These are phyloP conservation scores for Drosophila monieri DNA, from an alignment of 2,888 invertebrate genomes.

Conservation along the genomic window DNA sequence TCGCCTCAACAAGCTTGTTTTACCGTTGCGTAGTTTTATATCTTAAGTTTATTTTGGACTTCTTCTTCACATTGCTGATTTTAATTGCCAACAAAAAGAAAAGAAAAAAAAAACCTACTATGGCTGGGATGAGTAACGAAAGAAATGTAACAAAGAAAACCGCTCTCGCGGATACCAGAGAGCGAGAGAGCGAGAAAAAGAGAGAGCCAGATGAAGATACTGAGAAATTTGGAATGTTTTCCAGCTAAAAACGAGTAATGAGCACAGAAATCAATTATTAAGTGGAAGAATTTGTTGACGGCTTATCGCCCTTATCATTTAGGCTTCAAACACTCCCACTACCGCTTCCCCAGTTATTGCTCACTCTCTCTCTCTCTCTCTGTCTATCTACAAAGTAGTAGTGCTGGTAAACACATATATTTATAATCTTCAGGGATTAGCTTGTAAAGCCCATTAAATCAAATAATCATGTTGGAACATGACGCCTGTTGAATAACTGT, in stretches of 20 bases:
- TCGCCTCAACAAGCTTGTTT: conserved; percentile 12
- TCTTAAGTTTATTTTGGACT: conserved; percentile 14
- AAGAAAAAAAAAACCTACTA: conserved; percentile 14
- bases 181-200: neutral
- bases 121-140: conserved; percentile 35
- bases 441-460: neutral
- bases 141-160: conserved; percentile 34
- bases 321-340: neutral
- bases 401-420: neutral
- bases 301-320: conserved; percentile 24
- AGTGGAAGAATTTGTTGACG: conserved; percentile 19
- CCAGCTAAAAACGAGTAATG: neutral
- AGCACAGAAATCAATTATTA: conserved; percentile 19
- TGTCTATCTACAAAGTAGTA: neutral
- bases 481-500: conserved; percentile 1
- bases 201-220: neutral
- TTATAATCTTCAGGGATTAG: conserved; percentile 1
- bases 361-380: conserved; percentile 11
- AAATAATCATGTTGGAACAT: neutral
- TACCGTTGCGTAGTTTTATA: conserved; percentile 28
- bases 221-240: neutral
- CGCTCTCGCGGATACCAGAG: conserved; percentile 16
- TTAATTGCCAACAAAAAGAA: conserved; percentile 43
- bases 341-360: neutral
- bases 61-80: conserved; percentile 33